These are phyloP conservation scores for Drosophila cognata DNA, from an alignment of 2,888 invertebrate species.

Conservation along the genomic window DNA sequence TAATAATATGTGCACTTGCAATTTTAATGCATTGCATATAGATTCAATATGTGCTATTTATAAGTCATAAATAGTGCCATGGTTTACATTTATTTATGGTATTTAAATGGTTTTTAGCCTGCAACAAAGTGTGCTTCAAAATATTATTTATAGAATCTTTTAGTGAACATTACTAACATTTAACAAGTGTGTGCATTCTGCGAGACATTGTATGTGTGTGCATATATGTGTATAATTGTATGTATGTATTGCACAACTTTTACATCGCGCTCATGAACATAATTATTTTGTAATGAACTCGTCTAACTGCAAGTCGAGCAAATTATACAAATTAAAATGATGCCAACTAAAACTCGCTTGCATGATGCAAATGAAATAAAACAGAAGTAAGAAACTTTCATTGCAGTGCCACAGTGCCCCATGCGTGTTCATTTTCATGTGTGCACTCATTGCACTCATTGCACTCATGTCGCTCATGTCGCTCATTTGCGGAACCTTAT, in stretches of 20 bases:
- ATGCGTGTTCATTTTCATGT: conserved; percentile 20
- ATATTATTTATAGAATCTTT: conserved; percentile 15
- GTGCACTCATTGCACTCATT: conserved; percentile 2
- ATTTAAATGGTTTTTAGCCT: conserved; percentile 27
- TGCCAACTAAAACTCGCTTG: conserved; percentile 37
- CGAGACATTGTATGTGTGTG: conserved; percentile 4
- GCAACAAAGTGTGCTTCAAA: conserved; percentile 34
- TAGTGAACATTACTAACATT: conserved; percentile 32
- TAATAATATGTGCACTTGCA: conserved; percentile 33
- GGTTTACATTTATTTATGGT: conserved; percentile 29
- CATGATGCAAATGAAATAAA: conserved; percentile 34
- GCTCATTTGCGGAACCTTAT: conserved; percentile 45
- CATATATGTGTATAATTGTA: conserved; percentile 8
- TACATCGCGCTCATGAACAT: conserved; percentile 34
- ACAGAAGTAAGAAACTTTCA: conserved; percentile 38
- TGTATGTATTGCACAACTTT: conserved; percentile 40
- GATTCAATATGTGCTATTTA: conserved; percentile 34
- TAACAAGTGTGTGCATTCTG: conserved; percentile 46
- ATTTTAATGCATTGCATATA: conserved; percentile 38
- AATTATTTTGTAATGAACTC: conserved; percentile 63
- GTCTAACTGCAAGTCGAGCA: conserved; percentile 41
- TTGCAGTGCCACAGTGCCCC: conserved; percentile 33
- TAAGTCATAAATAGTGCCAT: conserved; percentile 23
- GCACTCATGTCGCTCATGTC: conserved; percentile 21
- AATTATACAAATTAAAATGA: conserved; percentile 62